Evolutionary conservation across 2,113 vertebrate genomes (phyloP).

Genomic region (Engraulis encrasicolus): DNA sequence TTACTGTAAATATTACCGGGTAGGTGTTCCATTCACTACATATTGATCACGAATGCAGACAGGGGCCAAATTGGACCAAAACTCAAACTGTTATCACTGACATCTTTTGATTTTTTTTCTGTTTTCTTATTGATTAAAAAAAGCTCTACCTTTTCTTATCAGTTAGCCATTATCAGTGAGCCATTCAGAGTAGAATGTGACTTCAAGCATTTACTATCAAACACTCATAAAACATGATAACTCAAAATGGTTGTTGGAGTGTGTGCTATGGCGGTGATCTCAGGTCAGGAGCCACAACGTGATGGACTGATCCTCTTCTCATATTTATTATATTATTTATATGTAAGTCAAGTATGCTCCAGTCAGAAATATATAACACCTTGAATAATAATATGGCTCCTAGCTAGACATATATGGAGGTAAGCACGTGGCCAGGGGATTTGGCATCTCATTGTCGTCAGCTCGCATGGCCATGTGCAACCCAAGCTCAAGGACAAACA

Average conservation of each 20-base stretch:
- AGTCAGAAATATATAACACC: background rate
- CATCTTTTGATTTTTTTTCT: too few relatives aligned
- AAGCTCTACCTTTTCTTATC: background rate
- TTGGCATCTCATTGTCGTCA: background rate
- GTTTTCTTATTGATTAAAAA: background rate
- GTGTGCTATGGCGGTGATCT: background rate
- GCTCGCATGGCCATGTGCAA: background rate
- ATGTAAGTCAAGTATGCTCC: background rate
- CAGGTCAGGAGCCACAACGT: background rate
- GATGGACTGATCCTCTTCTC: background rate
- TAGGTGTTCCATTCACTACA: background rate
- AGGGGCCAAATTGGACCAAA: background rate
- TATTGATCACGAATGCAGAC: background rate
- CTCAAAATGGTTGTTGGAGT: background rate
- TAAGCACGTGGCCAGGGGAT: background rate
- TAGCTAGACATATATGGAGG: background rate
- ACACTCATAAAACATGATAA: background rate
- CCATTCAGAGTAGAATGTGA: background rate
- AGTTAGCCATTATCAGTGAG: too few relatives aligned
- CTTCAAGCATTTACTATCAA: background rate
- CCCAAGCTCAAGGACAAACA: background rate
- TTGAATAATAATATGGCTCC: background rate
- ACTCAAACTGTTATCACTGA: constrained; percentile 1
- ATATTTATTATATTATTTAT: background rate
- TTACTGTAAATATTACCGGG: background rate